Conservation (phyloP, 2,888 invertebrate genomes). For the Byasa hedistus region DNA sequence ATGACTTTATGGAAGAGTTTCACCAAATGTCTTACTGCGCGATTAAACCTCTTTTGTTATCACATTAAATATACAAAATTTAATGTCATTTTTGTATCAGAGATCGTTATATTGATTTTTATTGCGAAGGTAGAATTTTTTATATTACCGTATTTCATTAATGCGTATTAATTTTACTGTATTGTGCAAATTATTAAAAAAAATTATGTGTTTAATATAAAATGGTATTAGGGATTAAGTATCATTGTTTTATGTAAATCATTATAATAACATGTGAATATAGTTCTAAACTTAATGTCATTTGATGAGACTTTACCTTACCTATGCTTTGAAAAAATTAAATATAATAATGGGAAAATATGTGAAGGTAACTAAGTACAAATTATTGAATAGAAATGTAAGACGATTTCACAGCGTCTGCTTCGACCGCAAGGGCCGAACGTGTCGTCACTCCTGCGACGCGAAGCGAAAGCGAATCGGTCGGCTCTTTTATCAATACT, state of each 20-base stretch:
- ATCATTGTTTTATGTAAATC: not conserved
- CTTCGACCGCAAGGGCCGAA: constrained; percentile 61
- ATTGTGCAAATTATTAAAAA: constrained; percentile 33
- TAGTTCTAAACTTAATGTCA: not conserved
- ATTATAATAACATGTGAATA: not conserved
- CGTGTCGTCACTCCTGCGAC: constrained; percentile 63
- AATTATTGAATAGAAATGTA: not conserved
- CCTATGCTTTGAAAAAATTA: too few relatives aligned
- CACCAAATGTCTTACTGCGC: constrained; percentile 5
- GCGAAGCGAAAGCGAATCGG: constrained; percentile 78
- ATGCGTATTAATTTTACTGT: not conserved
- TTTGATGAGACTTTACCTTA: too few relatives aligned
- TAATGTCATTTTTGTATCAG: constrained; percentile 5
- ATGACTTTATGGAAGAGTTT: constrained; percentile 5
- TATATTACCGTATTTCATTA: not conserved
- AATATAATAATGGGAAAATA: too few relatives aligned
- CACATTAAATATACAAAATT: constrained; percentile 1
- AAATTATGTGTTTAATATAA: not conserved
- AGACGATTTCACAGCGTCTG: constrained; percentile 53
- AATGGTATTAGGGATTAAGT: not conserved
- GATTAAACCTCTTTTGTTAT: constrained; percentile 11
- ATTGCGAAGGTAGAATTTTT: not conserved
- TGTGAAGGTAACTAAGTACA: too few relatives aligned
- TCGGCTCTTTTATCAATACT: constrained; percentile 63
- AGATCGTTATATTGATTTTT: not conserved